Percentiles rank a stretch among this genome's conserved stretches.
Evolutionary conservation across 2,888 invertebrate species (phyloP).

Genomic region (Yponomeuta malinellus): DNA sequence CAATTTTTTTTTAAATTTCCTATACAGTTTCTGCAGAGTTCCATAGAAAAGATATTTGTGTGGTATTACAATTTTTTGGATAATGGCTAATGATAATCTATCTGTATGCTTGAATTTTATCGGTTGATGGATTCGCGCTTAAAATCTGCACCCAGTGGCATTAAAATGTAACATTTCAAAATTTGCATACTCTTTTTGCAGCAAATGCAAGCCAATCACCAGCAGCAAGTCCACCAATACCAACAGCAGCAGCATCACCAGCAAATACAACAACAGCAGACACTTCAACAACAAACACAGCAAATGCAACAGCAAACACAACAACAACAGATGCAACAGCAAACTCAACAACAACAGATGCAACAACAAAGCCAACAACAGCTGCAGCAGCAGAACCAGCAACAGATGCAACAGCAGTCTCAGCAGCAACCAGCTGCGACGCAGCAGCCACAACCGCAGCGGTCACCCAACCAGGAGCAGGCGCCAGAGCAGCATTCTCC

Average conservation of each 20-base stretch:
- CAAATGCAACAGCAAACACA: slow-evolving; percentile 59
- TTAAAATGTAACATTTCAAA: not conserved
- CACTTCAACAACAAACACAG: slow-evolving; percentile 40
- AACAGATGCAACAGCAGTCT: slow-evolving; percentile 49
- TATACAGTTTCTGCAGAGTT: no score
- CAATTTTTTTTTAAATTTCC: no score
- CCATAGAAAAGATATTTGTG: no score
- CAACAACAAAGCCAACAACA: slow-evolving; percentile 42
- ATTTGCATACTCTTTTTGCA: slow-evolving; percentile 24
- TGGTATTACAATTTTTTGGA: no score
- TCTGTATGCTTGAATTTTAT: no score
- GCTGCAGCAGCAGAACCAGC: slow-evolving; percentile 46
- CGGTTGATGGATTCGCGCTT: no score
- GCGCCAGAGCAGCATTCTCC: slow-evolving; percentile 65
- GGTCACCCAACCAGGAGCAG: slow-evolving; percentile 54
- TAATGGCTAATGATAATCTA: no score
- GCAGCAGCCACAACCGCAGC: slow-evolving; percentile 26
- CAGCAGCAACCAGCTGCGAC: slow-evolving; percentile 59
- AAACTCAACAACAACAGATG: slow-evolving; percentile 48
- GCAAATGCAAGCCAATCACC: slow-evolving; percentile 43
- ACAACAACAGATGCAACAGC: slow-evolving; percentile 47
- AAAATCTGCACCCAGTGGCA: no score
- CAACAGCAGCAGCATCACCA: slow-evolving; percentile 42
- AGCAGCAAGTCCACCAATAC: slow-evolving; percentile 43
- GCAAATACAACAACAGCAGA: slow-evolving; percentile 53